Evolutionary conservation across 2,888 invertebrate species (phyloP), one percentile per base, ranked within the genome.

Genomic region (Acanthoscelides obtectus): DNA sequence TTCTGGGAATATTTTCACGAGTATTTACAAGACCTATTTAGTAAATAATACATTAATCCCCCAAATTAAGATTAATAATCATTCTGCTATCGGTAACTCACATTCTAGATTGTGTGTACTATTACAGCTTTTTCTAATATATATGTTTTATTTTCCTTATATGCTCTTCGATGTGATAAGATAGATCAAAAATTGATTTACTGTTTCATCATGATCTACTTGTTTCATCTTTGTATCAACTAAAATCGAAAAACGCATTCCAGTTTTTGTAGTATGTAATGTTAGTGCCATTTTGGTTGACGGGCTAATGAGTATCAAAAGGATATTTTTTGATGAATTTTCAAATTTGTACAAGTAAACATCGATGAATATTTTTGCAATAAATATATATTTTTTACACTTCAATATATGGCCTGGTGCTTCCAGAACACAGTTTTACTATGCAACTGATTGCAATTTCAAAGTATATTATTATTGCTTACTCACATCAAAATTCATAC

Each of bases 231-330:
- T 68, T 64, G 66, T 69, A 64, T 70, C 69, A 70, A 69, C 70
- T 69, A 67, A 70, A 70, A 67, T 71, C 69, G 71, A 73, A 75
- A 75, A 78, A 80, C 78, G 80, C 81, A 81, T 81, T 81, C 81
- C 81, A 80, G 76, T 72, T 76, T n/a, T 77, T 74, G 74, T 76
- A 73, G 74, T 76, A 74, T 67, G 74, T 78, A 79, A 80, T 78
- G 77, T 79, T 81, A 81, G 81, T 81, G 81, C 81, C 81, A 81
- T 81, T 80, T 76, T 77, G 80, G 79, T 79, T 78, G 79, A 79
- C 76, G 79, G 80, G 76, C 76, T 77, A 77, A 45, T 45, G 45
- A 45, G 6, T 45, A 45, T 12, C 27, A 69, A 70, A 66, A 64
- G 64, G 63, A 67, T 68, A 71, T 70, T 69, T 72, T 70, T 70